Evolutionary conservation across 2,888 invertebrate species (phyloP).

Genomic region (Pecten maximus): DNA sequence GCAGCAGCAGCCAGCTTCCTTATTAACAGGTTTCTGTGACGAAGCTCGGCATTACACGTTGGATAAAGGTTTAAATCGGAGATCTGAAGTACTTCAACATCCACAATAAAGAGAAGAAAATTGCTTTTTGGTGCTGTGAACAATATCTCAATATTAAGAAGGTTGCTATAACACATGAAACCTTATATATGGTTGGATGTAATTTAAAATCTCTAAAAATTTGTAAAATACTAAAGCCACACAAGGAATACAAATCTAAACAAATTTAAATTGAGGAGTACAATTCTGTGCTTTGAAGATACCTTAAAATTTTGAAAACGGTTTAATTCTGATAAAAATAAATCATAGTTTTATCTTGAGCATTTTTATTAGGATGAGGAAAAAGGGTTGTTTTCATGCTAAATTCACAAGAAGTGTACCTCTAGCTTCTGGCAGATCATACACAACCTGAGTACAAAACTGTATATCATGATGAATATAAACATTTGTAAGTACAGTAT

Average conservation of each 20-base stretch:
- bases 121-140: background rate
- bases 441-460: no score
- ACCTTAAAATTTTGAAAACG: background rate
- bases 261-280: background rate
- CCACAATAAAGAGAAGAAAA: background rate
- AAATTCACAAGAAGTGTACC: no score
- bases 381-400: no score
- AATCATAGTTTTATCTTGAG: no score
- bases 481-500: no score
- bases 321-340: background rate
- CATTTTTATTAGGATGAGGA: no score
- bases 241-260: background rate
- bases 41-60: background rate
- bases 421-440: no score
- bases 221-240: background rate
- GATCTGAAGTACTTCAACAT: background rate
- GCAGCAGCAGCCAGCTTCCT: background rate
- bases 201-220: background rate
- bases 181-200: background rate
- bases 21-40: background rate
- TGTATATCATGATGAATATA: no score
- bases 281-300: background rate
- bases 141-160: background rate
- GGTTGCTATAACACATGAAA: background rate
- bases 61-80: background rate